phyloP scores from a whole-genome alignment of 2,888 invertebrate species.

The Latrodectus hesperus region DNA sequence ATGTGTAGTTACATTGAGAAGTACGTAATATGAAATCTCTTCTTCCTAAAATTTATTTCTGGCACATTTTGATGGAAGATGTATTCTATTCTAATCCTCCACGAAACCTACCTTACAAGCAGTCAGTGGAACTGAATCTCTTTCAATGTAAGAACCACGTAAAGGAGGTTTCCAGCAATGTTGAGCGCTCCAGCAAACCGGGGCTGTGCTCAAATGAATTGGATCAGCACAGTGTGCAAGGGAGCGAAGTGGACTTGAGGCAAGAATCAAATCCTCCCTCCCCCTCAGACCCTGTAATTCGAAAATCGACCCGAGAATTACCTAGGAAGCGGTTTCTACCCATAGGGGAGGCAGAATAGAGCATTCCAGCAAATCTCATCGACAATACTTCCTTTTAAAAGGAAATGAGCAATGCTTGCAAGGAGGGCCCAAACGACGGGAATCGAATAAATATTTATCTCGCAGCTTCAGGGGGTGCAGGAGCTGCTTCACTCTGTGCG shows the following conservation, averaged over 20 bases:
- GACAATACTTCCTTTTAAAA: slow-evolving; percentile 21
- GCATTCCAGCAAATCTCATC: not conserved
- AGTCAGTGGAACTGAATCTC: no score
- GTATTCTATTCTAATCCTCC: no score
- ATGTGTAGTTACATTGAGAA: no score
- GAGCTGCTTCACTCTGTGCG: not conserved
- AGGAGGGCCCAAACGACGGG: not conserved
- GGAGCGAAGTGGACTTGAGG: slow-evolving; percentile 25
- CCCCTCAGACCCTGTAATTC: slow-evolving; percentile 15
- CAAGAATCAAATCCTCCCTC: slow-evolving; percentile 16
- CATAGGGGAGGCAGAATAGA: slow-evolving; percentile 21
- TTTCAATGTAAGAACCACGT: no score
- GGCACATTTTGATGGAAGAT: no score
- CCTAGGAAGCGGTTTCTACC: slow-evolving; percentile 37
- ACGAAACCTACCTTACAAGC: no score
- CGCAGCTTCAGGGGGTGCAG: not conserved
- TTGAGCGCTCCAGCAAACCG: slow-evolving; percentile 22
- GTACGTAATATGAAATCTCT: no score
- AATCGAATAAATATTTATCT: slow-evolving; percentile 2
- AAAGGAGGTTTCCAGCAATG: slow-evolving; percentile 1
- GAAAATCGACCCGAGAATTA: slow-evolving; percentile 53
- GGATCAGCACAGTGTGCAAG: slow-evolving; percentile 31
- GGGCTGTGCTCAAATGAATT: slow-evolving; percentile 39
- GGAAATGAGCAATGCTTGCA: slow-evolving; percentile 14
- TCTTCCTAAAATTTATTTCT: no score